These are phyloP conservation scores for Nematopogon swammerdamellus DNA, from an alignment of 2,888 invertebrate genomes.

Conservation along the genomic window DNA sequence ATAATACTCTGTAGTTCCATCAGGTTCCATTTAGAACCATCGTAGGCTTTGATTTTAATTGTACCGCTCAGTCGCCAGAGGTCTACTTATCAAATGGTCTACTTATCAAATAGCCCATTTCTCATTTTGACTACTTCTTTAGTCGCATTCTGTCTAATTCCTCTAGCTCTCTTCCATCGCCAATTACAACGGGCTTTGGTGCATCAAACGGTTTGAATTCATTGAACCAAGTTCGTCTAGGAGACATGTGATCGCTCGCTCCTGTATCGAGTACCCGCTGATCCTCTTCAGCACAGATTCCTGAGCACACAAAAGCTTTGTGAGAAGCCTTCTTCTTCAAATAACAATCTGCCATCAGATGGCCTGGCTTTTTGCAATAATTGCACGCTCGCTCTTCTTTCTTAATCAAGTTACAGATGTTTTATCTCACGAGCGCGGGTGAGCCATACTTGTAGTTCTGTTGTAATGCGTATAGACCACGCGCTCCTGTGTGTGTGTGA, in stretches of 20 bases:
- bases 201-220: background rate
- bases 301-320: background rate
- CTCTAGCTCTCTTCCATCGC: background rate
- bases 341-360: conserved; percentile 2
- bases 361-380: conserved; percentile 2
- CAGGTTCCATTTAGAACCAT: background rate
- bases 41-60: background rate
- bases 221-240: background rate
- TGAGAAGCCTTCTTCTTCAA: background rate
- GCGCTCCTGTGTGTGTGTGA: no score
- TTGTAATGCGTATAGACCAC: no score
- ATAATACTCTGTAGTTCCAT: background rate
- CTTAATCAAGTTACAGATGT: background rate
- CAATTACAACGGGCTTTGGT: background rate
- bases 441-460: no score
- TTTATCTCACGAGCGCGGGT: no score
- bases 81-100: no score
- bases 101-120: background rate
- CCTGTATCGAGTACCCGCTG: conserved; percentile 3
- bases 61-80: no score
- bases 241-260: conserved; percentile 1
- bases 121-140: no score
- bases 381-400: conserved; percentile 1
- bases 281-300: conserved; percentile 1
- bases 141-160: no score